Conservation (phyloP, 2,888 invertebrate genomes). For the Aradus depressus region DNA sequence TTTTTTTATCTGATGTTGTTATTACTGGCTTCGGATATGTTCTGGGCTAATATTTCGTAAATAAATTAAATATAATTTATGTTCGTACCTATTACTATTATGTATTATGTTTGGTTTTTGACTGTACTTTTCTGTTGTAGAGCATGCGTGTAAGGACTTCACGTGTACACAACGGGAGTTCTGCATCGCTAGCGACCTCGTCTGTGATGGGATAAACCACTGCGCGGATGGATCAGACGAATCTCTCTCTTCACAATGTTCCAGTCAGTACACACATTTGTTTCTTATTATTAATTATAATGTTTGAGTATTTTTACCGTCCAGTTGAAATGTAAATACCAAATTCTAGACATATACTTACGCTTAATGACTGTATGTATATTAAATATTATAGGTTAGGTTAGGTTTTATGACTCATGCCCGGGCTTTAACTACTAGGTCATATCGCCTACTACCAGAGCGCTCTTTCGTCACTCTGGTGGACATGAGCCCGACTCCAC, state of each 20-base stretch:
- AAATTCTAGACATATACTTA: too few species aligned
- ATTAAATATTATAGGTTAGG: too few species aligned
- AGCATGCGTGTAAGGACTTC: conserved; percentile 80
- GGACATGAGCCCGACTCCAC: too few species aligned
- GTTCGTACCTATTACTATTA: not conserved
- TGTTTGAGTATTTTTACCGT: too few species aligned
- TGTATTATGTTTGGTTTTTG: not conserved
- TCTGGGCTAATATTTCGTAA: not conserved
- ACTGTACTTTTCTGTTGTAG: conserved; percentile 43
- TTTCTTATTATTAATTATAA: not conserved
- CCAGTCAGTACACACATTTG: conserved; percentile 52
- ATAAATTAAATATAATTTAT: not conserved
- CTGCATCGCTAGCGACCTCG: conserved; percentile 82
- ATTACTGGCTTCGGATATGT: conserved; percentile 1
- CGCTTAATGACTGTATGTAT: too few species aligned
- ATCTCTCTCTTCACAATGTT: conserved; percentile 70
- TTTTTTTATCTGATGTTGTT: too few species aligned
- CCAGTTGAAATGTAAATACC: too few species aligned
- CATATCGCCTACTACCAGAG: too few species aligned
- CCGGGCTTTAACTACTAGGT: too few species aligned
- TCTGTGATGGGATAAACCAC: conserved; percentile 87
- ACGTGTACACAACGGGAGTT: conserved; percentile 76
- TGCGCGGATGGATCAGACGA: conserved; percentile 91
- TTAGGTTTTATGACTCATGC: too few species aligned
- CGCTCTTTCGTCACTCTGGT: too few species aligned